Evolutionary conservation across 1,140 invertebrate species (phyloP).

Genomic region (Drosophila micromelanica): DNA sequence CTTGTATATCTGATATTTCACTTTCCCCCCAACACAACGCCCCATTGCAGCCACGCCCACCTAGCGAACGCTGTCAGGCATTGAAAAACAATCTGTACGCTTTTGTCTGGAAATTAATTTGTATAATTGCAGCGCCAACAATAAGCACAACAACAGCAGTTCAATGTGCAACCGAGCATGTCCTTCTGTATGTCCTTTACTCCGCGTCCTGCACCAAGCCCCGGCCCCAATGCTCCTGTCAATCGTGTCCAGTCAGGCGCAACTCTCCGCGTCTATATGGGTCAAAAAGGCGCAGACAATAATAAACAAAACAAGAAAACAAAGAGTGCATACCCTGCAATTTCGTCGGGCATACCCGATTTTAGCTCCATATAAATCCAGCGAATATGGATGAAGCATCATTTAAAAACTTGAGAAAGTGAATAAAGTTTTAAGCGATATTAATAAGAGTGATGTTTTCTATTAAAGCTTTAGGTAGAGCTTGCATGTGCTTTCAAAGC

Average conservation of each 20-base stretch:
- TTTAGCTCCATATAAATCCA: too few species aligned
- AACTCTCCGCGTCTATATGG: constrained; percentile 56
- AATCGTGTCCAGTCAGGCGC: constrained; percentile 50
- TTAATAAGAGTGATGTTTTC: too few species aligned
- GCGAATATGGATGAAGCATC: too few species aligned
- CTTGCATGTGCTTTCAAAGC: too few species aligned
- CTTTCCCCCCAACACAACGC: constrained; percentile 13
- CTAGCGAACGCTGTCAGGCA: constrained; percentile 12
- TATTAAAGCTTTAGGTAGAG: too few species aligned
- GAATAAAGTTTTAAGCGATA: too few species aligned
- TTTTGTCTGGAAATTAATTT: constrained; percentile 71
- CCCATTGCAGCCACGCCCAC: not conserved
- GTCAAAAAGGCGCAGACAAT: constrained; percentile 47
- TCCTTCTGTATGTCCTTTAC: not conserved
- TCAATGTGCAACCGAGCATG: constrained; percentile 28
- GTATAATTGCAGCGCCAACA: constrained; percentile 64
- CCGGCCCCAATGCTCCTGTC: not conserved
- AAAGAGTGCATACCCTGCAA: constrained; percentile 5
- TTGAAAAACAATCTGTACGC: constrained; percentile 56
- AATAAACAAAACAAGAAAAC: constrained; percentile 8
- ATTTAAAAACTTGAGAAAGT: too few species aligned
- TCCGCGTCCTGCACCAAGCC: not conserved
- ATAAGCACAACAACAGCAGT: constrained; percentile 19
- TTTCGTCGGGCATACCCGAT: not conserved
- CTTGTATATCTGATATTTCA: constrained; percentile 30